A percentile compares a stretch with the other conserved stretches of the same genome.
Evolutionary conservation across 2,113 vertebrate genomes (phyloP).

Genomic region (Coryphaenoides rupestris): DNA sequence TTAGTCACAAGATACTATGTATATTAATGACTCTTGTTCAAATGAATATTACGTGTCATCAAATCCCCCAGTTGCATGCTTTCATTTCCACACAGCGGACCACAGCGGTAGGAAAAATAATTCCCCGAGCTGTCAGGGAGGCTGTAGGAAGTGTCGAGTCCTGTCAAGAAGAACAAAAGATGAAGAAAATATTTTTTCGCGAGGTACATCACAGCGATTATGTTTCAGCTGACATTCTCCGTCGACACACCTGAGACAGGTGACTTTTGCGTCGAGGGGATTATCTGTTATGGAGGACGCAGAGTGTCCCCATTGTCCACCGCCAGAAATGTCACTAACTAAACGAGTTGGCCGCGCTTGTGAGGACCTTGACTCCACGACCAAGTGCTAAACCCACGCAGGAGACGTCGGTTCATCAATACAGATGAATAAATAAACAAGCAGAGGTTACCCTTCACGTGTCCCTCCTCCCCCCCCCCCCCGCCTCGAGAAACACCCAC

Average conservation of each 20-base stretch:
- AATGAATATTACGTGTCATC: slow-evolving; percentile 64
- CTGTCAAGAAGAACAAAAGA: slow-evolving; percentile 65
- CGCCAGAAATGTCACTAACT: slow-evolving; percentile 60
- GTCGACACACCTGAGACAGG: slow-evolving; percentile 67
- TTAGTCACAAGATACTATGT: slow-evolving; percentile 66
- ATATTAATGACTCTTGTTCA: slow-evolving; percentile 59
- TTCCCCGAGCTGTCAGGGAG: slow-evolving; percentile 47
- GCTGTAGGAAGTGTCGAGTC: slow-evolving; percentile 58
- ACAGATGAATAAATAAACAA: slow-evolving; percentile 59
- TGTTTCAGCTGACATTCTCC: slow-evolving; percentile 75
- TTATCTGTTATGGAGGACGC: slow-evolving; percentile 66
- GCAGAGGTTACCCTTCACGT: slow-evolving; percentile 26
- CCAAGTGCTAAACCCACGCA: slow-evolving; percentile 27
- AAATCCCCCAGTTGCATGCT: slow-evolving; percentile 57
- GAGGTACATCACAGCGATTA: slow-evolving; percentile 50
- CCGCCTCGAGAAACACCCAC: neutral
- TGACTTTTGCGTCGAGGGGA: slow-evolving; percentile 66
- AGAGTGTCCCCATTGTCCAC: slow-evolving; percentile 59
- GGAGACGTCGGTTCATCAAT: slow-evolving; percentile 42
- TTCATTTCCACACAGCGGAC: slow-evolving; percentile 62
- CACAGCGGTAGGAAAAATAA: slow-evolving; percentile 56
- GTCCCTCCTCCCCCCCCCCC: neutral
- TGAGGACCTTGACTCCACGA: slow-evolving; percentile 28
- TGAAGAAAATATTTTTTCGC: slow-evolving; percentile 51
- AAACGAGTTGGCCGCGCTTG: slow-evolving; percentile 49